Base-by-base conservation (phyloP, 2,888 invertebrate species). In the Patella caerulea region DNA sequence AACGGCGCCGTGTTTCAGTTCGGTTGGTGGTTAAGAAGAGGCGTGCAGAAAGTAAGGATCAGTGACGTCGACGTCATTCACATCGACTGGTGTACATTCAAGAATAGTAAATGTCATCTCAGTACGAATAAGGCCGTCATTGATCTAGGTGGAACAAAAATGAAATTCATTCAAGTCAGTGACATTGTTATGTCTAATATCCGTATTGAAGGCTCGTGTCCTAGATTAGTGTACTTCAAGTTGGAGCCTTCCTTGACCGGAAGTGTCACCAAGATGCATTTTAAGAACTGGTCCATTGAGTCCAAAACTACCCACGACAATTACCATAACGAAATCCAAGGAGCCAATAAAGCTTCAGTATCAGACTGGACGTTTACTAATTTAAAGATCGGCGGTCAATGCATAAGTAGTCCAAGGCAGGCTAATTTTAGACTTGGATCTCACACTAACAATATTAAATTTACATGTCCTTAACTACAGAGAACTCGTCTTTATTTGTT, bases 1-100 rank as follows among this genome's bases (percentile, higher is more conserved):
- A 80, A 80, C 71, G 80, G 80, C 5, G 80, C 80, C 29, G 80
- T 80, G 15, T 76, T 80, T 24, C 80, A 80, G 70, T 53, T 55
- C 14, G 78, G 80, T 11, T 78, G 80, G 80, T 80, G 78, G 80
- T 3, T 3, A 11, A 29, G 52, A 17, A 19, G 76, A 34, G 19
- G 71, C 53, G 71, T 69, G 65, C 34, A 56, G 4, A 70, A 74
- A 12, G 70, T 80, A 11, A 14, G 53, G 15, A 73, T 80, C 53
- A 72, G 69, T 12, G 73, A 81, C 70, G 73, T 81, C 14, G 78
- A 81, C 75, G 69, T 79, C 55, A 79, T 81, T 55, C 79, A 79
- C 71, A 77, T 72, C 4, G 79, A 79, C 55, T 79, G 79, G 79
- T 81, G 77, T 71, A 75, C 77, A 2, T 75, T 77, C 34, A 77